These are phyloP conservation scores for Pygoscelis antarcticus DNA, from an alignment of 2,113 vertebrate species.

Conservation along the genomic window DNA sequence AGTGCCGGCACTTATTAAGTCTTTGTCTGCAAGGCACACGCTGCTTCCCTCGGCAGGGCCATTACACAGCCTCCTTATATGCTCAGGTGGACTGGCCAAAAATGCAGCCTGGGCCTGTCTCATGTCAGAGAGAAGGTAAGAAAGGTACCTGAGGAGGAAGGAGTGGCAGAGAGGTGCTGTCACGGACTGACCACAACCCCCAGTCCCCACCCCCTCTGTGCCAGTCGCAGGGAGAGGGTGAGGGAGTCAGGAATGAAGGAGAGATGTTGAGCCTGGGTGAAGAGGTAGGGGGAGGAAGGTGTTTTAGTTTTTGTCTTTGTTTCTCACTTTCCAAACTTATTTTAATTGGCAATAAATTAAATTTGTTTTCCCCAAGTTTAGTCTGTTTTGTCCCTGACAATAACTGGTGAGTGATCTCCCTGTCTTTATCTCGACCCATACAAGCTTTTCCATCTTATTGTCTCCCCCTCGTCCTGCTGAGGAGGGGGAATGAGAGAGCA, in stretches of 20 bases:
- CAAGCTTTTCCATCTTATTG: not conserved
- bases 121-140: accelerated
- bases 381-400: not conserved
- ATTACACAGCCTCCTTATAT: not conserved
- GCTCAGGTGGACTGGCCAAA: not conserved
- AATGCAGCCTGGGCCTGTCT: not conserved
- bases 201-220: accelerated
- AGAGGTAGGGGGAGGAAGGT: not conserved
- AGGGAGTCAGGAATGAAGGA: not conserved
- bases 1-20: not conserved
- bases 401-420: not conserved
- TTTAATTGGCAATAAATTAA: not conserved
- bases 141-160: not conserved
- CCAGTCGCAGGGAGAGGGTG: not conserved
- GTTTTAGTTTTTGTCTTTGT: not conserved
- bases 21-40: not conserved
- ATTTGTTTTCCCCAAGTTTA: not conserved
- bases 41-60: not conserved
- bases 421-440: not conserved
- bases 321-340: not conserved
- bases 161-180: not conserved
- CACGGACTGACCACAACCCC: accelerated
- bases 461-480: no score
- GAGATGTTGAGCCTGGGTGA: not conserved
- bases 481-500: not conserved